Evolutionary conservation across 64 coral and sea anemone genomes (phyloP).

Genomic region (Anthopleura sola): DNA sequence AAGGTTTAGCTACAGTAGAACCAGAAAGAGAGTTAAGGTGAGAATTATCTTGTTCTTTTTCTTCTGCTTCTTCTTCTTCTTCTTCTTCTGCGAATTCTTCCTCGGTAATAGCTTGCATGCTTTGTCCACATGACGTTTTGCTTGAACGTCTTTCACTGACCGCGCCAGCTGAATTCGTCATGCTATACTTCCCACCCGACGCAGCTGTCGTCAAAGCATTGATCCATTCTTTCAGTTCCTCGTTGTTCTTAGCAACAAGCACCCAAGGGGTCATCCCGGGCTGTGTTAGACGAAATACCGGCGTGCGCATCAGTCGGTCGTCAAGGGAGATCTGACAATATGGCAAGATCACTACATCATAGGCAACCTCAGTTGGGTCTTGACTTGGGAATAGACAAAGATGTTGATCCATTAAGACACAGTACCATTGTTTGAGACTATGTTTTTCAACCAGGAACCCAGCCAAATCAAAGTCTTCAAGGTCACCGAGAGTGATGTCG

Average conservation of each 20-base stretch:
- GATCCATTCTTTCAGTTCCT: conserved; percentile 93
- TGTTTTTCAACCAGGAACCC: conserved; percentile 87
- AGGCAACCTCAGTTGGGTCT: conserved; percentile 87
- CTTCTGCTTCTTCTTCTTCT: conserved; percentile 2
- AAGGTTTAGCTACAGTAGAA: background rate
- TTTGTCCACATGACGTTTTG: conserved; percentile 1
- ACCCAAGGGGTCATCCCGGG: conserved; percentile 89
- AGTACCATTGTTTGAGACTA: conserved; percentile 90
- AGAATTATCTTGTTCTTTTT: background rate
- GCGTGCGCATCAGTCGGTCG: conserved; percentile 77
- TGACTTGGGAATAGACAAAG: conserved; percentile 92
- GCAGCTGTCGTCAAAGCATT: conserved; percentile 84
- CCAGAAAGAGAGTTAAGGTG: background rate
- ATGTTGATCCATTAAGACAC: conserved; percentile 93
- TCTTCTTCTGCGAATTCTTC: conserved; percentile 42
- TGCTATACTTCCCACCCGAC: conserved; percentile 69
- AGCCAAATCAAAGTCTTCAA: conserved; percentile 75
- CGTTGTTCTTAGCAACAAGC: conserved; percentile 69
- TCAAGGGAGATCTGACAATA: conserved; percentile 98
- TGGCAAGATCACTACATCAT: conserved; percentile 92
- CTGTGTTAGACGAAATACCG: conserved; percentile 90
- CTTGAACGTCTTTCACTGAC: conserved; percentile 7
- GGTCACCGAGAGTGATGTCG: conserved; percentile 82
- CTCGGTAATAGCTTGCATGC: conserved; percentile 64
- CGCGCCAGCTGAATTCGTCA: background rate